These are phyloP conservation scores for Melopsittacus undulatus DNA, from an alignment of 2,797 vertebrate species.

Conservation along the genomic window DNA sequence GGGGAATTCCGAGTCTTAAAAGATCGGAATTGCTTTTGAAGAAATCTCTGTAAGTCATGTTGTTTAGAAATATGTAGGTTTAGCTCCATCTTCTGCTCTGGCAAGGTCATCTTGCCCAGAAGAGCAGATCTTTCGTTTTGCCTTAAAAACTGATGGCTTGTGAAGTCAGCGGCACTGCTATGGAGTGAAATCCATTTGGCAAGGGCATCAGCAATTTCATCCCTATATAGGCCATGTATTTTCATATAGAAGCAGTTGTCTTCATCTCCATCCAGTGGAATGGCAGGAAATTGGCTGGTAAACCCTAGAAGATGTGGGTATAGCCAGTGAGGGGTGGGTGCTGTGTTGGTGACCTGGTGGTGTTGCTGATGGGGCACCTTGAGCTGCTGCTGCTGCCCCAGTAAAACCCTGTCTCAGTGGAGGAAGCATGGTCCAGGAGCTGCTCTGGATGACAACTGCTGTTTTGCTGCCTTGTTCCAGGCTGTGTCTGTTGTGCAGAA, in stretches of 20 bases:
- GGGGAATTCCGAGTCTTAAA: conserved; percentile 35
- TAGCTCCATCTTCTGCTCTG: conserved; percentile 8
- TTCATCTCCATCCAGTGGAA: not conserved
- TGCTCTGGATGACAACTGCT: not conserved
- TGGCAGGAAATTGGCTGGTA: not conserved
- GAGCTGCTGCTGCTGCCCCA: not conserved
- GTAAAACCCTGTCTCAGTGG: not conserved
- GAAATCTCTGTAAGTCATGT: not conserved
- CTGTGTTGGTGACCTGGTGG: not conserved
- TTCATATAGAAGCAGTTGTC: not conserved
- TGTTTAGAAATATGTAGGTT: conserved; percentile 26
- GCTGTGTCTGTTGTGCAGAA: not conserved
- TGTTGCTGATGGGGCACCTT: not conserved
- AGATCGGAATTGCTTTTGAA: conserved; percentile 44
- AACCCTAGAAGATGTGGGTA: not conserved
- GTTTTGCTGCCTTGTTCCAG: not conserved
- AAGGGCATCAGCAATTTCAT: not conserved
- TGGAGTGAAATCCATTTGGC: not conserved
- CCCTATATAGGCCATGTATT: not conserved
- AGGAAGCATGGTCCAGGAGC: not conserved
- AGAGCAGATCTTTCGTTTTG: conserved; percentile 7
- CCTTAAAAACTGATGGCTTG: not conserved
- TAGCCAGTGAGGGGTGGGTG: not conserved
- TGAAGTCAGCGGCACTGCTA: not conserved
- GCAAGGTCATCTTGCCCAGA: conserved; percentile 27